Evolutionary conservation across 1,140 invertebrate genomes (phyloP).

Genomic region (Lordiphosa collinella): DNA sequence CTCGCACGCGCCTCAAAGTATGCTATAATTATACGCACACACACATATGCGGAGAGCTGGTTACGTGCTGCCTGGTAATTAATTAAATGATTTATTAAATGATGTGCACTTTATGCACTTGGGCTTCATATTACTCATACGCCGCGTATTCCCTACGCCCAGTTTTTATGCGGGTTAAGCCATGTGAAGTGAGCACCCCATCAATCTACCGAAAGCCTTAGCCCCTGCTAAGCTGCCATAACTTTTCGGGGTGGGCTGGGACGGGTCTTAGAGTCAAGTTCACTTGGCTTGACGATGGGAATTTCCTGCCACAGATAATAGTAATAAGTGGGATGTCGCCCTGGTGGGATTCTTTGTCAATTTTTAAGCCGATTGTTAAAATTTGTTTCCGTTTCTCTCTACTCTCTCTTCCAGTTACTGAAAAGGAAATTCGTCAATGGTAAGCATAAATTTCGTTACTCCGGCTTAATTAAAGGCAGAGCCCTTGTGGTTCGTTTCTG

Average conservation of each 20-base stretch:
- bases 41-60: too few species aligned
- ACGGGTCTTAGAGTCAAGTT: too few species aligned
- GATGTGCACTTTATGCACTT: conserved; percentile 40
- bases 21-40: conserved; percentile 8
- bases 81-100: conserved; percentile 70
- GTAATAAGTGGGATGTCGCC: too few species aligned
- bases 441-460: conserved; percentile 81
- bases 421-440: conserved; percentile 92
- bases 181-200: conserved; percentile 39
- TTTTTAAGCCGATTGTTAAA: conserved; percentile 18
- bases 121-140: conserved; percentile 39
- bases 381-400: conserved; percentile 6
- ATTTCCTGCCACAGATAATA: too few species aligned
- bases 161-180: conserved; percentile 30
- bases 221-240: conserved; percentile 40
- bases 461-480: too few species aligned
- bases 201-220: conserved; percentile 44
- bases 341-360: neutral
- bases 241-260: conserved; percentile 10
- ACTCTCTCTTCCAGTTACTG: conserved; percentile 86
- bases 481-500: neutral
- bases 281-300: too few species aligned
- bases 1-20: conserved; percentile 23
- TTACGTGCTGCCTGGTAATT: conserved; percentile 48
- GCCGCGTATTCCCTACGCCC: neutral